These are phyloP conservation scores for Calephelis perditalis DNA, from an alignment of 2,888 invertebrate genomes.

Conservation along the genomic window DNA sequence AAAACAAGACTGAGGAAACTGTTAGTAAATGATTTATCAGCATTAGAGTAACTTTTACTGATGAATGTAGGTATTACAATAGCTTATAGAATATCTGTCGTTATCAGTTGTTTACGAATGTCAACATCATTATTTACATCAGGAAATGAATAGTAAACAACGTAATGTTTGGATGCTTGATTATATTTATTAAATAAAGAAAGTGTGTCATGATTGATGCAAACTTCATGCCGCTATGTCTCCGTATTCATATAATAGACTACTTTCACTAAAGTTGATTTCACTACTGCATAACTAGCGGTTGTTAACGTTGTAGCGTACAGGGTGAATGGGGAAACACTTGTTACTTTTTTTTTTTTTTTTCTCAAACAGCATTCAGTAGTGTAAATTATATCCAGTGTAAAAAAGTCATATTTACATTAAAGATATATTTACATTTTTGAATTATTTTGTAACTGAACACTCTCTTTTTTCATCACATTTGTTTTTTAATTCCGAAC, in stretches of 20 bases:
- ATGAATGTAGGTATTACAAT: too few species aligned
- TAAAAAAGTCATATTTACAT: too few species aligned
- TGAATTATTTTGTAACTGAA: too few species aligned
- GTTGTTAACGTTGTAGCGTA: slow-evolving; percentile 39
- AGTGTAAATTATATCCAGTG: neutral
- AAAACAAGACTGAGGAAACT: too few species aligned
- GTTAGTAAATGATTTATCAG: too few species aligned
- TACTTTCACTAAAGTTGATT: slow-evolving; percentile 66
- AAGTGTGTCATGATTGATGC: slow-evolving; percentile 31
- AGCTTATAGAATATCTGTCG: neutral
- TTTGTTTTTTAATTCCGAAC: too few species aligned
- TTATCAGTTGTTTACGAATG: neutral
- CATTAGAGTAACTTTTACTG: too few species aligned
- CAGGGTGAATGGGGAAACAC: slow-evolving; percentile 31
- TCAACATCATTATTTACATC: slow-evolving; percentile 8
- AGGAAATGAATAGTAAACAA: slow-evolving; percentile 11
- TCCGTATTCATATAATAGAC: slow-evolving; percentile 32
- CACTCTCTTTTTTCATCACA: too few species aligned
- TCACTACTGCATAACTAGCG: slow-evolving; percentile 58
- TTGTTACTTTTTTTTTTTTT: neutral
- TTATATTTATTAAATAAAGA: slow-evolving; percentile 22
- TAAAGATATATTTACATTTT: too few species aligned
- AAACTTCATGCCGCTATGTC: slow-evolving; percentile 31
- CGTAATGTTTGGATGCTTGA: slow-evolving; percentile 11
- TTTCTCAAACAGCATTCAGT: neutral